A percentile compares a stretch with the other conserved stretches of the same genome.
Conservation (phyloP, 2,797 vertebrate species). For the Oreochromis grahami region DNA sequence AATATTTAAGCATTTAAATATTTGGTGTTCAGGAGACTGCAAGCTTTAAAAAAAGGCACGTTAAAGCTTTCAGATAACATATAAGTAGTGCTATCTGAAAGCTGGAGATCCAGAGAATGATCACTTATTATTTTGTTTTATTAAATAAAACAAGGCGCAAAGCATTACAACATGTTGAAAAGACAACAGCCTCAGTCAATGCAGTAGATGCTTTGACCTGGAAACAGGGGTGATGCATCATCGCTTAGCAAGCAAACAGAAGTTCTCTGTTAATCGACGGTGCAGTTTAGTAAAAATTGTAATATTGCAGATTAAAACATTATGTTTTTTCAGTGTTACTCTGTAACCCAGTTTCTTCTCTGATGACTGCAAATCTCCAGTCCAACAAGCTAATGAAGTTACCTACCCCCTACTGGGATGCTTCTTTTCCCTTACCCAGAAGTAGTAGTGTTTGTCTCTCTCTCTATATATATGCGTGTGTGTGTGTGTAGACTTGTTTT, state of each 20-base stretch:
- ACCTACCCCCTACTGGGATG: conserved; percentile 8
- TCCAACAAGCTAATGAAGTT: conserved; percentile 13
- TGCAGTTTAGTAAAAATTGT: background rate
- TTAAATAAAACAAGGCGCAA: background rate
- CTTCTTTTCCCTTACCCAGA: background rate
- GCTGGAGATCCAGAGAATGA: background rate
- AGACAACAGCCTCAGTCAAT: background rate
- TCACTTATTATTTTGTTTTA: background rate
- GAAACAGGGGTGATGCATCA: background rate
- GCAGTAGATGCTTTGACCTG: background rate
- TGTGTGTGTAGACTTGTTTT: background rate
- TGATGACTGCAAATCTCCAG: conserved; percentile 7
- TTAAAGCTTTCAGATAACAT: background rate
- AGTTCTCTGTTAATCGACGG: background rate
- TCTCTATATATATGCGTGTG: background rate
- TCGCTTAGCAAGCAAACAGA: background rate
- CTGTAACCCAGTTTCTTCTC: background rate
- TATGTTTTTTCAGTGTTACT: background rate
- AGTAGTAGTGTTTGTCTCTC: background rate
- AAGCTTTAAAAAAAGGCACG: background rate
- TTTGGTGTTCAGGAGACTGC: background rate
- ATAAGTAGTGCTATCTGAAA: background rate
- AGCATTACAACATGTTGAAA: background rate
- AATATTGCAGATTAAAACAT: background rate
- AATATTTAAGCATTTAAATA: background rate